Base-by-base conservation (phyloP, 2,888 invertebrate species). In the Netelia melanura region DNA sequence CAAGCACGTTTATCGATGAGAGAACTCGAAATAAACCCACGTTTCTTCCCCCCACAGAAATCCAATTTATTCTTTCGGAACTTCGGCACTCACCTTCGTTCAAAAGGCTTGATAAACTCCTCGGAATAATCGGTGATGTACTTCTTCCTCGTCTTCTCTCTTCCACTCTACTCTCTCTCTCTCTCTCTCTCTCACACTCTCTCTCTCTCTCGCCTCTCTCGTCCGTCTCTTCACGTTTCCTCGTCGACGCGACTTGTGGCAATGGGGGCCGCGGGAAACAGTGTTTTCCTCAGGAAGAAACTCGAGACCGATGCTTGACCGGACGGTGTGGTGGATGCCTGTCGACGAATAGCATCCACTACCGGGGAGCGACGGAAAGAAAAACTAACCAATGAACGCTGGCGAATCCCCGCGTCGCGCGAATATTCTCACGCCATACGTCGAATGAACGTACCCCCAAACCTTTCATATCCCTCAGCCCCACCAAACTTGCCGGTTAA, bases 221-320 rank as follows among this genome's bases (percentile, higher is more conserved):
- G 70, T 75, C 87, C 78, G 85, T 78, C 68, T 71, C 82, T 76
- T 84, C 74, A 79, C 78, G 72, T 83, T 78, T 84, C 86, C 85
- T 80, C 77, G 86, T 78, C 88, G 89, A 91, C 88, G 88, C 89
- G 87, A 89, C 88, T 88, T 85, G 88, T 86, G 88, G 90, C 91
- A 89, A 91, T 89, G 89, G 89, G 80, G 88, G 88, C 89, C 90
- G 89, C 90, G 88, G 88, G 89, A 90, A 89, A 89, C 88, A 88
- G 87, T 89, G 90, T 92, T 92, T 91, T 91, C 90, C 88, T 89
- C 82, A 71, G 86, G 56, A 64, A 88, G 89, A 91, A 91, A 91
- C 86, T 91, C 88, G 88, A 90, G 78, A 91, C 90, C 91, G 90
- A 91, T 91, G 91, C 91, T 91, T 89, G 74, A 86, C 87, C 91